These are phyloP conservation scores for Numenius phaeopus DNA, from an alignment of 2,797 vertebrate species.

Conservation along the genomic window DNA sequence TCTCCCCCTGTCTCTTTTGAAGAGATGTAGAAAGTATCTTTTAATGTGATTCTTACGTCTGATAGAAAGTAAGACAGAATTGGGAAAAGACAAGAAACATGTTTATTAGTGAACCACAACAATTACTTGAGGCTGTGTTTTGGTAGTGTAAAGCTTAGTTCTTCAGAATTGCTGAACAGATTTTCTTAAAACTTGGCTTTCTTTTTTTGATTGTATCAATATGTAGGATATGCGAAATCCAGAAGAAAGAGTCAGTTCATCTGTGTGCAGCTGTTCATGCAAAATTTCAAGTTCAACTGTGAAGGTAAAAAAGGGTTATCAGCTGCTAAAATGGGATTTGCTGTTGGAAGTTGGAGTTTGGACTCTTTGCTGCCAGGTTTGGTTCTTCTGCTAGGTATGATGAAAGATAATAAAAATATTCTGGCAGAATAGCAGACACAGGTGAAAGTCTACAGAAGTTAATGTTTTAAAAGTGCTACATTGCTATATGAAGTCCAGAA, in stretches of 20 bases:
- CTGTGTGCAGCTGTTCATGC: not conserved
- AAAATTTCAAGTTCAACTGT: not conserved
- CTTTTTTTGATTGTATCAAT: not conserved
- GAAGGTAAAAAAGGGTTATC: not conserved
- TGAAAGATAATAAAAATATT: not conserved
- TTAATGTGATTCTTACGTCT: not conserved
- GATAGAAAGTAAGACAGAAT: not conserved
- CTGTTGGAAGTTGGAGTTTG: not conserved
- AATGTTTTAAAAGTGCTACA: not conserved
- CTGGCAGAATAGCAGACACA: not conserved
- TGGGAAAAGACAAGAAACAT: not conserved
- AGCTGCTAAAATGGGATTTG: not conserved
- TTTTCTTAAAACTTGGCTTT: slow-evolving; percentile 16
- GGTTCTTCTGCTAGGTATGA: not conserved
- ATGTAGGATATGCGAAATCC: not conserved
- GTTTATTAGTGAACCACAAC: not conserved
- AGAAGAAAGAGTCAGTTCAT: not conserved
- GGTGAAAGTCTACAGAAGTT: not conserved
- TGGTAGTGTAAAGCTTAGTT: not conserved
- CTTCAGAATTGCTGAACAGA: not conserved
- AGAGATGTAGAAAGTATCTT: not conserved
- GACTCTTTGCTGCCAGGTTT: not conserved
- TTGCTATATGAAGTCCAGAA: not conserved
- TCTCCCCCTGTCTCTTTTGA: not conserved
- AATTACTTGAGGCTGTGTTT: not conserved